A percentile compares a stretch with the other conserved stretches of the same genome.
These are phyloP conservation scores for Pardalotus punctatus DNA, from an alignment of 2,113 vertebrate species.

Conservation along the genomic window DNA sequence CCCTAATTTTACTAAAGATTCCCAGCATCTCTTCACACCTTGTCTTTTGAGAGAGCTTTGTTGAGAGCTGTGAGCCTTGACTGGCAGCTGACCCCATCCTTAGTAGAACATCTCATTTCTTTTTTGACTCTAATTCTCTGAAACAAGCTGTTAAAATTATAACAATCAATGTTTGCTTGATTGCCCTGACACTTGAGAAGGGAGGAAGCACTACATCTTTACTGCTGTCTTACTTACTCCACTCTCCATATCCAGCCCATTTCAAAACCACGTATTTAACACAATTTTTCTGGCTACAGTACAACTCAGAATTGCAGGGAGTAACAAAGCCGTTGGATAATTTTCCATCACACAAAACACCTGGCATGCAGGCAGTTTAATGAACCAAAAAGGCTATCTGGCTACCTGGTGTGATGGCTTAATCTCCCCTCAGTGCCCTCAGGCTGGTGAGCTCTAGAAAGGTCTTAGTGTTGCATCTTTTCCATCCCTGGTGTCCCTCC, in stretches of 20 bases:
- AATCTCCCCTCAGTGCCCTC: neutral
- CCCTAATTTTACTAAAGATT: neutral
- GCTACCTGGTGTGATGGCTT: neutral
- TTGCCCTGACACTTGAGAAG: neutral
- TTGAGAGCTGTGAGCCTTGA: neutral
- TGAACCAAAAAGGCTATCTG: neutral
- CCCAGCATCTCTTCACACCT: neutral
- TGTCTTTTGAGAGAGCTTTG: neutral
- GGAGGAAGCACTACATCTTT: neutral
- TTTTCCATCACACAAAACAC: neutral
- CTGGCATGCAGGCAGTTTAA: neutral
- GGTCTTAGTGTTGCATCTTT: rapidly evolving
- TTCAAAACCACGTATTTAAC: neutral
- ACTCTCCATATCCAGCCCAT: neutral
- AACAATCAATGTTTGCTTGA: neutral
- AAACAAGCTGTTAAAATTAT: neutral
- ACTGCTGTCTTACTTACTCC: neutral
- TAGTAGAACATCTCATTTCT: neutral
- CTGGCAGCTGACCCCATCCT: neutral
- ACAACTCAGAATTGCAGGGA: neutral
- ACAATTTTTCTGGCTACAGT: neutral
- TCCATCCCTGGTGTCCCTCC: neutral
- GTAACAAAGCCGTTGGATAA: neutral
- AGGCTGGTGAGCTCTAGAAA: neutral
- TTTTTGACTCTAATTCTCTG: neutral